Conservation (phyloP, 2,888 invertebrate species). For the Polyommatus iphigenia region DNA sequence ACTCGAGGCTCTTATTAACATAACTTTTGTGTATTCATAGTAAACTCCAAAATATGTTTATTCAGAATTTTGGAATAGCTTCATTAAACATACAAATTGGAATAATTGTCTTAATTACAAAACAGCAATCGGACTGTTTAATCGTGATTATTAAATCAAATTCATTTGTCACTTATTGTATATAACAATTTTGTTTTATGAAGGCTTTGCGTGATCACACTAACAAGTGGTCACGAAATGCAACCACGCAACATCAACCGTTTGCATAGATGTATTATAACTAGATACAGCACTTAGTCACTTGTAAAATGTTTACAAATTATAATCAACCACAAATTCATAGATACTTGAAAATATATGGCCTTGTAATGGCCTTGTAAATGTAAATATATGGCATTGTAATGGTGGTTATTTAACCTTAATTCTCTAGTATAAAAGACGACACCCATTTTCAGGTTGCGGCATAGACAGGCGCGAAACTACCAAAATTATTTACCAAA, state of each 20-base stretch:
- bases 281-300: background rate
- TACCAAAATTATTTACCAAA: too few relatives aligned
- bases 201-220: constrained; percentile 25
- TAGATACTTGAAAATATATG: too few relatives aligned
- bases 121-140: constrained; percentile 27
- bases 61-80: background rate
- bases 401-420: too few relatives aligned
- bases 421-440: too few relatives aligned
- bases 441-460: too few relatives aligned
- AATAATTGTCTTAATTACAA: constrained; percentile 26
- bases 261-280: background rate
- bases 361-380: too few relatives aligned
- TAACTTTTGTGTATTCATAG: constrained; percentile 10
- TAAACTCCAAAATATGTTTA: constrained; percentile 7
- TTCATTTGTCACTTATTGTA: constrained; percentile 28
- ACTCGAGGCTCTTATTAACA: constrained; percentile 5
- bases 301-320: background rate
- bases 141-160: constrained; percentile 29
- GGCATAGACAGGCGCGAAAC: too few relatives aligned
- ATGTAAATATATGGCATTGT: too few relatives aligned
- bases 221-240: constrained; percentile 31
- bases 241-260: constrained; percentile 23
- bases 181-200: constrained; percentile 18
- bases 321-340: background rate
- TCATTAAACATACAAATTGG: constrained; percentile 19